Evolutionary conservation across 2,797 vertebrate genomes (phyloP).

Genomic region (Sebastes cheni): DNA sequence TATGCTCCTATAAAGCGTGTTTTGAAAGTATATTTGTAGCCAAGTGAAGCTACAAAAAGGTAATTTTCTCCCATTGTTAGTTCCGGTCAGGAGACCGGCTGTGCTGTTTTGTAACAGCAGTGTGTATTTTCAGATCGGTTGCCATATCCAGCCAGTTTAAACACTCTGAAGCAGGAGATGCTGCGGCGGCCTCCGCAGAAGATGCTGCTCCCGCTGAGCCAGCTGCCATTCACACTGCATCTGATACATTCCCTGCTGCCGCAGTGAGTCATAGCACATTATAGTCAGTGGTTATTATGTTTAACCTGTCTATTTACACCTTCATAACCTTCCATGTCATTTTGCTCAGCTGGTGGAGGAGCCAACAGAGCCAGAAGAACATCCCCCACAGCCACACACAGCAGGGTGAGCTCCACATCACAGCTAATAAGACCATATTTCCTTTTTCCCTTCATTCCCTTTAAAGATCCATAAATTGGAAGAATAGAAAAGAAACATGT

Average conservation of each 20-base stretch:
- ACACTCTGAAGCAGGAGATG: conserved; percentile 30
- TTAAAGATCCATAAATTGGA: not conserved
- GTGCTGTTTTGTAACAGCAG: conserved; percentile 9
- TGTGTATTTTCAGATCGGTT: conserved; percentile 48
- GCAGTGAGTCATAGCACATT: conserved; percentile 51
- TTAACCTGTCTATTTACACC: not conserved
- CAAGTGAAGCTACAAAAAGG: not conserved
- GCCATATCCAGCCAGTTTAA: conserved; percentile 22
- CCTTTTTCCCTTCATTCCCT: not conserved
- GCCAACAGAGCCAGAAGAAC: conserved; percentile 12
- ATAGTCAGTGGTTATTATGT: not conserved
- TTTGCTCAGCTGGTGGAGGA: conserved; percentile 47
- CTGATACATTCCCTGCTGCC: conserved; percentile 30
- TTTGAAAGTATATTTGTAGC: not conserved
- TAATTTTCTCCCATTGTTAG: not conserved
- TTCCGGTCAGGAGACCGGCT: not conserved
- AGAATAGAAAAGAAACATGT: not conserved
- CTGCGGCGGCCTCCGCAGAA: not conserved
- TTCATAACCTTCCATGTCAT: not conserved
- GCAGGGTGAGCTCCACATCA: conserved; percentile 56
- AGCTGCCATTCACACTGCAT: not conserved
- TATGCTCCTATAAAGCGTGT: not conserved
- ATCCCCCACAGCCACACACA: conserved; percentile 1
- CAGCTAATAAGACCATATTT: not conserved
- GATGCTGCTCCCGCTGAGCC: conserved; percentile 14